Conservation (phyloP, 2,888 invertebrate genomes). For the Calameuta idolon region DNA sequence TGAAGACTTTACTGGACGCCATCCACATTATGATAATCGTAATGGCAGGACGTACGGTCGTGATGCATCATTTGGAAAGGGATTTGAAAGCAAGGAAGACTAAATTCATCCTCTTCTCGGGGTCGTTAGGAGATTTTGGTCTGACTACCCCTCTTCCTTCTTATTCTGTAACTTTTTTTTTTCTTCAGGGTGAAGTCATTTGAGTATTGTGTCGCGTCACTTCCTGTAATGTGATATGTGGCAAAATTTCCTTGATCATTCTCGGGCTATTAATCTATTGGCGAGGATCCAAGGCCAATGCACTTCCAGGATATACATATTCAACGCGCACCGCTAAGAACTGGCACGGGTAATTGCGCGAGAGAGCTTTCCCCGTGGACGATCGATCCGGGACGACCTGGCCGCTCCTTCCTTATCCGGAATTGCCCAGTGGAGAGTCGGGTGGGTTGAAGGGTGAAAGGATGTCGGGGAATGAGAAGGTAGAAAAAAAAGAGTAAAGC, state of each 20-base stretch:
- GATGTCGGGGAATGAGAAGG: neutral
- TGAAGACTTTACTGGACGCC: neutral
- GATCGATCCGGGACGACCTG: constrained; percentile 4
- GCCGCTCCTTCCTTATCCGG: neutral
- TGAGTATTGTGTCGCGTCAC: constrained; percentile 58
- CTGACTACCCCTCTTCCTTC: constrained; percentile 30
- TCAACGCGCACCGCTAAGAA: constrained; percentile 40
- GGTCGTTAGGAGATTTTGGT: constrained; percentile 12
- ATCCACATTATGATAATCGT: neutral
- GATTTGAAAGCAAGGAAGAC: neutral
- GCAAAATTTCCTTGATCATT: constrained; percentile 62
- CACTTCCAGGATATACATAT: constrained; percentile 59
- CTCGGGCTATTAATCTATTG: constrained; percentile 64
- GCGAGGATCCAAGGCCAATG: constrained; percentile 62
- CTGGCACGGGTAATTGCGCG: constrained; percentile 45
- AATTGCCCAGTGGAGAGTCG: neutral
- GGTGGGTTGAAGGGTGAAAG: neutral
- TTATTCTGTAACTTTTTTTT: constrained; percentile 6
- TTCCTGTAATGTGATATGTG: constrained; percentile 62
- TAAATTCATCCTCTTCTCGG: constrained; percentile 11
- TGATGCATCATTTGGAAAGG: neutral
- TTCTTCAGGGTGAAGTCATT: constrained; percentile 47
- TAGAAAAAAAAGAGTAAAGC: neutral
- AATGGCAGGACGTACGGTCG: neutral
- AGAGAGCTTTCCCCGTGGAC: constrained; percentile 40